These are phyloP conservation scores for Thymelicus lineola DNA, from an alignment of 2,888 invertebrate species.

Conservation along the genomic window DNA sequence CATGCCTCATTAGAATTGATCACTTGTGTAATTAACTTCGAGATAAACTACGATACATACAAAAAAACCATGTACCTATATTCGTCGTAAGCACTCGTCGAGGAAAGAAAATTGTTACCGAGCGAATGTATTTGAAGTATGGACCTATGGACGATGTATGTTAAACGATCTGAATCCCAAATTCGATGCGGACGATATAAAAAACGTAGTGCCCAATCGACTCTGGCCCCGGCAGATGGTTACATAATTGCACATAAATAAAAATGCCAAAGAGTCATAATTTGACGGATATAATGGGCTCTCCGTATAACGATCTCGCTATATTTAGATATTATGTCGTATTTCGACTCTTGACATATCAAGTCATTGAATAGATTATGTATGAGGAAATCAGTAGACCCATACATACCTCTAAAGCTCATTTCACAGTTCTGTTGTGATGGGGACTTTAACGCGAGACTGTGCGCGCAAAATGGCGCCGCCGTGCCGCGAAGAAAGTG, in stretches of 20 bases:
- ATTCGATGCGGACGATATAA: conserved; percentile 19
- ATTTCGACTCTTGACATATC: conserved; percentile 1
- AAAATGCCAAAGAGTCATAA: conserved; percentile 33
- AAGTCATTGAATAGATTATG: not conserved
- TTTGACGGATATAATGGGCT: conserved; percentile 22
- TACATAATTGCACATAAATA: conserved; percentile 24
- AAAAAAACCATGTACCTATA: no score
- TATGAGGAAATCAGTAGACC: no score
- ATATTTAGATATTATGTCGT: not conserved
- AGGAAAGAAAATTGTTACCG: not conserved
- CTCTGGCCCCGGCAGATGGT: not conserved
- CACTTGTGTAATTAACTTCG: no score
- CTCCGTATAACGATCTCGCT: not conserved
- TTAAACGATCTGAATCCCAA: conserved; percentile 18
- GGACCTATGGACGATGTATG: not conserved
- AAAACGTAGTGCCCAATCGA: conserved; percentile 9
- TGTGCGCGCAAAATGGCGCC: no score
- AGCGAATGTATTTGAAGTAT: conserved; percentile 2
- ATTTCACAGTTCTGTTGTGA: no score
- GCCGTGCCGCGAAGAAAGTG: no score
- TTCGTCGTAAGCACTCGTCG: no score
- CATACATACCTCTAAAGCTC: no score
- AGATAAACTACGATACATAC: no score
- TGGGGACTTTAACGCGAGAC: no score
- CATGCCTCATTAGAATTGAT: no score